A percentile compares a stretch with the other conserved stretches of the same genome.
Conservation (phyloP, 2,888 invertebrate species). For the Cabera pusaria region DNA sequence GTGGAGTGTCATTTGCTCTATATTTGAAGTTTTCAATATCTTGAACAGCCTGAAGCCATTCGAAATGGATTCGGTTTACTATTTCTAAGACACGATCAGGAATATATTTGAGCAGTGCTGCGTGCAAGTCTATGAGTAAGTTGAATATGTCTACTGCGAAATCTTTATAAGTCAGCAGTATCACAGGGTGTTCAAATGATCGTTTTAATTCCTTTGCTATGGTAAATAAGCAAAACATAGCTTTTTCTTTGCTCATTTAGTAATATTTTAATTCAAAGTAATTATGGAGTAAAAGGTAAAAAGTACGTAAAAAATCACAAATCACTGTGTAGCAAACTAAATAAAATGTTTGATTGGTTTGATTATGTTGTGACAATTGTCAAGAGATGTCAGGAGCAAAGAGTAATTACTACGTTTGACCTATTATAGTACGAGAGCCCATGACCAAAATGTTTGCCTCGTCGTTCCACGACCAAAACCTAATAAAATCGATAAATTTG, state of each 20-base stretch:
- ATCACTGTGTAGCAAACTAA: too few species aligned
- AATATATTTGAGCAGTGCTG: conserved; percentile 27
- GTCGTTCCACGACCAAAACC: too few species aligned
- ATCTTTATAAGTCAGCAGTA: conserved; percentile 46
- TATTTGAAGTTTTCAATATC: conserved; percentile 42
- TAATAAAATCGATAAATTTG: too few species aligned
- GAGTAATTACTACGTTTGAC: too few species aligned
- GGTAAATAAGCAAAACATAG: conserved; percentile 32
- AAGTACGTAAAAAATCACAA: conserved; percentile 5
- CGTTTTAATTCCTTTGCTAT: conserved; percentile 43
- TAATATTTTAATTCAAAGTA: conserved; percentile 18
- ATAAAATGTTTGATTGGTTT: too few species aligned
- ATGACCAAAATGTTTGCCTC: too few species aligned
- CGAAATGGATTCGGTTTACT: conserved; percentile 37
- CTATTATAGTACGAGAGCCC: too few species aligned
- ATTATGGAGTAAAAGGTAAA: conserved; percentile 5
- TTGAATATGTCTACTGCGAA: conserved; percentile 38
- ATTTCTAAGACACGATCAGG: conserved; percentile 30
- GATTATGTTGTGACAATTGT: too few species aligned
- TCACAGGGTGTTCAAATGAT: conserved; percentile 46
- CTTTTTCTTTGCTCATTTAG: conserved; percentile 37
- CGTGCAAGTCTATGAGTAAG: conserved; percentile 31
- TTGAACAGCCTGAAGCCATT: conserved; percentile 45
- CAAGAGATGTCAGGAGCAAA: too few species aligned
- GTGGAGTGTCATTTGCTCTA: conserved; percentile 37